Conservation (phyloP, 2,888 invertebrate genomes). For the Himalopsyche anomala region DNA sequence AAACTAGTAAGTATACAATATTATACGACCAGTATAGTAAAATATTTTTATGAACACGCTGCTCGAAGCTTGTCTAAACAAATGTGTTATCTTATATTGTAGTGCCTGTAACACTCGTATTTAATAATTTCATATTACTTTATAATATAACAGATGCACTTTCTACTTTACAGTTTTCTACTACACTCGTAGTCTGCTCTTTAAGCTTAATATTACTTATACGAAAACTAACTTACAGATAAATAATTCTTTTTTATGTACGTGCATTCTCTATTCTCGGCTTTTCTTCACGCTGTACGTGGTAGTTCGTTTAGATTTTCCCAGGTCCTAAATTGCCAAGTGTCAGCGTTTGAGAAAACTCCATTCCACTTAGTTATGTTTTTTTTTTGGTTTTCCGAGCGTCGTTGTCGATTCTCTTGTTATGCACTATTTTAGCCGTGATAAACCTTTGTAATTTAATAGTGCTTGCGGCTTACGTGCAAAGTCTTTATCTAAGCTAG, state of each 20-base stretch:
- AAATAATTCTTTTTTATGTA: neutral
- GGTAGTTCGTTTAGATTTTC: slow-evolving; percentile 27
- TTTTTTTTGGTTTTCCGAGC: slow-evolving; percentile 3
- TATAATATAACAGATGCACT: too few relatives aligned
- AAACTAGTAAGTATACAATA: too few relatives aligned
- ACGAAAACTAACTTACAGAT: neutral
- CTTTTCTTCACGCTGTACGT: neutral
- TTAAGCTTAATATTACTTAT: neutral
- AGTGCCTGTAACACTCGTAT: too few relatives aligned
- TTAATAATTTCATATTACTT: too few relatives aligned
- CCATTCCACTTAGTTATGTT: slow-evolving; percentile 1
- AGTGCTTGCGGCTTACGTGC: slow-evolving; percentile 47
- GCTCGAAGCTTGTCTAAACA: too few relatives aligned
- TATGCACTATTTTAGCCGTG: slow-evolving; percentile 42
- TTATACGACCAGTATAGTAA: too few relatives aligned
- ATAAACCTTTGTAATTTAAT: slow-evolving; percentile 52
- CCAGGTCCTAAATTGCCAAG: slow-evolving; percentile 6
- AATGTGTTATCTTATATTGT: too few relatives aligned
- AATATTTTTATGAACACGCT: too few relatives aligned
- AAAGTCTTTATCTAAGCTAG: slow-evolving; percentile 48
- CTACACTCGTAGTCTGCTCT: neutral
- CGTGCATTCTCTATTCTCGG: neutral
- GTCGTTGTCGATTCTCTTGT: slow-evolving; percentile 37
- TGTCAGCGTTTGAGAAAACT: slow-evolving; percentile 18
- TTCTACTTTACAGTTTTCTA: too few relatives aligned